Conservation (phyloP, 2,113 vertebrate genomes). For the Rhinopomastus cyanomelas region DNA sequence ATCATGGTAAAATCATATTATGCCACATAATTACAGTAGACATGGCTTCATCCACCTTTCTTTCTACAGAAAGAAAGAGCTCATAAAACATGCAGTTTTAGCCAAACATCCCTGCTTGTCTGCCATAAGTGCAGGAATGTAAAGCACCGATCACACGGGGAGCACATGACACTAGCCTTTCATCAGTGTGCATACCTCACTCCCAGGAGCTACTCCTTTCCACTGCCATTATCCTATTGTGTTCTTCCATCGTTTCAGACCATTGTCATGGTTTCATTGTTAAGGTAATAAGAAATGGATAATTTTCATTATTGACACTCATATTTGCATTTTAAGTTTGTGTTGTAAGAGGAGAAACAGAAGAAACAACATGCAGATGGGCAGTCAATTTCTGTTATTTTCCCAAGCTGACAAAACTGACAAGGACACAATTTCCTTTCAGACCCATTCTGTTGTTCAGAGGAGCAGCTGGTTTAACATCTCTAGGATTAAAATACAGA, state of each 20-base stretch:
- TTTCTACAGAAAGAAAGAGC: background rate
- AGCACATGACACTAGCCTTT: background rate
- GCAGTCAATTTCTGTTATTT: background rate
- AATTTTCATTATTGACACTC: background rate
- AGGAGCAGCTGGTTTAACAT: background rate
- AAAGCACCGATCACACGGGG: background rate
- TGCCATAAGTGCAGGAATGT: background rate
- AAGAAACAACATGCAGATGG: background rate
- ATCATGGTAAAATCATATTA: background rate
- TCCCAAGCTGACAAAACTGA: background rate
- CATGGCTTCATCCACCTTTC: background rate
- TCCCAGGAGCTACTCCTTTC: background rate
- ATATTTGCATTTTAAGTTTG: background rate
- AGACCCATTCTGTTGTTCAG: background rate
- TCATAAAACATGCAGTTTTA: background rate
- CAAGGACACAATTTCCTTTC: background rate
- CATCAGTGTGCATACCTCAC: fast-evolving
- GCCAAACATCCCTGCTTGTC: background rate
- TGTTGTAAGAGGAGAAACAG: background rate
- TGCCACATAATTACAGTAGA: background rate
- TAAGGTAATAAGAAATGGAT: background rate
- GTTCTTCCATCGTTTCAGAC: background rate
- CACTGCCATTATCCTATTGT: background rate
- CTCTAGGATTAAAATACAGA: background rate
- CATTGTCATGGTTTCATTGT: background rate